Conservation (phyloP, 1,140 invertebrate species). For the Tetramorium alpestre region DNA sequence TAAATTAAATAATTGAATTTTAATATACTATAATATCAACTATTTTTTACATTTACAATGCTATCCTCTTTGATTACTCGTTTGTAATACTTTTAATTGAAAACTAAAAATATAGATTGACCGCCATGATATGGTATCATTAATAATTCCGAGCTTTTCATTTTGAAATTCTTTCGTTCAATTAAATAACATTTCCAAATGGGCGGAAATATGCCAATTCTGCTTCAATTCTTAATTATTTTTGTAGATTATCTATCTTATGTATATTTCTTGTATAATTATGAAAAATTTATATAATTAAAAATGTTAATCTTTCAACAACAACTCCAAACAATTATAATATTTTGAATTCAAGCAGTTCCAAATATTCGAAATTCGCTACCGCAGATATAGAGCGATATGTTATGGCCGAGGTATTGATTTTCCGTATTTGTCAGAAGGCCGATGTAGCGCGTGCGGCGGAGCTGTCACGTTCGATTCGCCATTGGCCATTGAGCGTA, state of each 20-base stretch:
- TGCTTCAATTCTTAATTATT: neutral
- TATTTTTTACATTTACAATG: neutral
- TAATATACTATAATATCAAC: neutral
- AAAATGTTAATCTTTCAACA: neutral
- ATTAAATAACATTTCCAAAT: constrained; percentile 22
- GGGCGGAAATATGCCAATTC: neutral
- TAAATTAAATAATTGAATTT: neutral
- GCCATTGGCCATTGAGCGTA: constrained; percentile 19
- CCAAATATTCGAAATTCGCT: neutral
- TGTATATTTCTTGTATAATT: neutral
- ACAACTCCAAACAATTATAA: neutral
- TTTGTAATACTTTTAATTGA: neutral
- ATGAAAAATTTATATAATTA: neutral
- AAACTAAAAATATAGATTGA: neutral
- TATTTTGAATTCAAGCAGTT: neutral
- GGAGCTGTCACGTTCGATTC: constrained; percentile 41
- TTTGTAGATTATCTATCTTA: neutral
- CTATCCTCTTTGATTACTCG: neutral
- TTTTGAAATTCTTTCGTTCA: neutral
- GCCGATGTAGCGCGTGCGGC: neutral
- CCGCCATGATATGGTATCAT: neutral
- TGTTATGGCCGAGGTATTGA: constrained; percentile 27
- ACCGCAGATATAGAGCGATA: neutral
- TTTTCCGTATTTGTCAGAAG: constrained; percentile 42
- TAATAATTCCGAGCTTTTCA: neutral